These are phyloP conservation scores for Eristalis arbustorum DNA, from an alignment of 2,888 invertebrate species.

Conservation along the genomic window DNA sequence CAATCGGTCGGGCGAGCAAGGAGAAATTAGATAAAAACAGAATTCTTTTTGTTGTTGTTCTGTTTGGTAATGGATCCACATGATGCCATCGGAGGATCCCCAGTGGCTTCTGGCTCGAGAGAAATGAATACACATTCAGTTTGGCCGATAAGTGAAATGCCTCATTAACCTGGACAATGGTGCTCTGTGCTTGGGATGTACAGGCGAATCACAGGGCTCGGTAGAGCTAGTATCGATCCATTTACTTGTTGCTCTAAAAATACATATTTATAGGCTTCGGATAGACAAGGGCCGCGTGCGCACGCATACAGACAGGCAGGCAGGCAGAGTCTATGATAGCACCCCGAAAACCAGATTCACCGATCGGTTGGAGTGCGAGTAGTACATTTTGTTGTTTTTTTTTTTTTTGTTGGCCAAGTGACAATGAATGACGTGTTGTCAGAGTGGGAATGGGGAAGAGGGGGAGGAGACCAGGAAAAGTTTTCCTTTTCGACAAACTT, in stretches of 20 bases:
- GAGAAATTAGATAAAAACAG: not conserved
- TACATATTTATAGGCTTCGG: constrained; percentile 6
- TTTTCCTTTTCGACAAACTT: not conserved
- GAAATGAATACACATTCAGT: not conserved
- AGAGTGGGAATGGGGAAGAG: not conserved
- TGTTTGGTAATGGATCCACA: not conserved
- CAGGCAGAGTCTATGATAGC: not conserved
- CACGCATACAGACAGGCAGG: not conserved
- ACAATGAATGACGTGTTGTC: constrained; percentile 34
- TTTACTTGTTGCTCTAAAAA: constrained; percentile 16
- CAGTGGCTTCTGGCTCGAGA: not conserved
- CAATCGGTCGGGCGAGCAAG: not conserved
- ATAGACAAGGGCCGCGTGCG: constrained; percentile 5
- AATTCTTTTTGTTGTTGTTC: not conserved
- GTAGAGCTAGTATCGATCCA: not conserved
- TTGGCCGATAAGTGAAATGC: not conserved
- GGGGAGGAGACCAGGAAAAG: not conserved
- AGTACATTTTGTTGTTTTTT: not conserved
- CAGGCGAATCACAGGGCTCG: not conserved
- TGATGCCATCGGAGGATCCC: not conserved
- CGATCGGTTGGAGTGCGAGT: not conserved
- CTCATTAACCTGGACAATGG: constrained; percentile 17
- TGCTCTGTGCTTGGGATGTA: not conserved
- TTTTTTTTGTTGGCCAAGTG: constrained; percentile 8
- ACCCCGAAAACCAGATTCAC: not conserved